phyloP scores from a whole-genome alignment of 2,797 vertebrate genomes.

The Heliangelus exortis region DNA sequence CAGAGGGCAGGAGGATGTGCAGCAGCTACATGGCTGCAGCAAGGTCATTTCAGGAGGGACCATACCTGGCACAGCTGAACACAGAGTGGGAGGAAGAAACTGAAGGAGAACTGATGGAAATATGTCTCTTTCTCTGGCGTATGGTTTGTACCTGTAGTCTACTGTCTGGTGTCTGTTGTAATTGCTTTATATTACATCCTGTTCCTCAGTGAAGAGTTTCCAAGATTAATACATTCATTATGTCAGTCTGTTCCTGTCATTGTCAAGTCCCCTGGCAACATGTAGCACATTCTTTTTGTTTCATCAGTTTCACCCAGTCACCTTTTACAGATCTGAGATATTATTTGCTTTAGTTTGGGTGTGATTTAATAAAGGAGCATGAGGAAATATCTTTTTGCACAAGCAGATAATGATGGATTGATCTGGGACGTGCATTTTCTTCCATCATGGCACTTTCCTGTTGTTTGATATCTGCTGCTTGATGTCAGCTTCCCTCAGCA shows the following conservation, averaged over 20 bases:
- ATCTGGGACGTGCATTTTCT: background rate
- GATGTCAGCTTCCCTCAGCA: background rate
- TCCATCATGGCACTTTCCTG: background rate
- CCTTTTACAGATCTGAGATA: background rate
- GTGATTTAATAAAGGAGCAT: background rate
- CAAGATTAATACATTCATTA: background rate
- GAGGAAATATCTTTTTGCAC: background rate
- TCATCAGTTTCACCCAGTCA: background rate
- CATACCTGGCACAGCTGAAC: background rate
- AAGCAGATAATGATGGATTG: background rate
- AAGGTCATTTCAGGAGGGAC: background rate
- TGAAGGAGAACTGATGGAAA: background rate
- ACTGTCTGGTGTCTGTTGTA: background rate
- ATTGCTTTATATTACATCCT: background rate
- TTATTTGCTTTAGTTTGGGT: background rate
- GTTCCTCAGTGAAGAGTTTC: background rate
- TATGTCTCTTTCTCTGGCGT: background rate
- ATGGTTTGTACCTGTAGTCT: background rate
- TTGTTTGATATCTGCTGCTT: background rate
- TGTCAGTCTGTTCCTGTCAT: background rate
- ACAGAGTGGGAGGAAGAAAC: background rate
- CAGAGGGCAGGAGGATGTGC: accelerated
- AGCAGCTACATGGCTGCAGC: background rate
- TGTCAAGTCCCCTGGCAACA: background rate
- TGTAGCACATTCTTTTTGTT: background rate